These are phyloP conservation scores for Harlomillsia oculata DNA, from an alignment of 1,140 invertebrate genomes.

Conservation along the genomic window DNA sequence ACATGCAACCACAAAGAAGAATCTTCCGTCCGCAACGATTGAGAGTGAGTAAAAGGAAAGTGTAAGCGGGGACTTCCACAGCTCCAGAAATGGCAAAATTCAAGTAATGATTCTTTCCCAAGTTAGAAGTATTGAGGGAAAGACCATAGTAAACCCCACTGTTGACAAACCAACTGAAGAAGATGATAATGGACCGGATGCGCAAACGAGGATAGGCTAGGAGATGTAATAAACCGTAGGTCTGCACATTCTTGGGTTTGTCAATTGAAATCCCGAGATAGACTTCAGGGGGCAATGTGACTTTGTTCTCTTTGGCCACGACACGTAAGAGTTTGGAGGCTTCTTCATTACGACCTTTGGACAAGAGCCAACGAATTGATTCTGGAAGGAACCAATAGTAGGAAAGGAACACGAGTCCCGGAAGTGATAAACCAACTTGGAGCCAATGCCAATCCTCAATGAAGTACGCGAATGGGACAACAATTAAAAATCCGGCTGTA, in stretches of 20 bases:
- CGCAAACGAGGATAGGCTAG: conserved; percentile 61
- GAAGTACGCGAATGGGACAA: conserved; percentile 58
- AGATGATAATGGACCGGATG: conserved; percentile 59
- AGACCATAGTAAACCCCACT: conserved; percentile 71
- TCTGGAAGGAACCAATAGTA: conserved; percentile 81
- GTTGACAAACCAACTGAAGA: conserved; percentile 64
- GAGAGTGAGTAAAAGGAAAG: conserved; percentile 17
- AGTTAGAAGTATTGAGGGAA: conserved; percentile 64
- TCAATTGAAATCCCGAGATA: conserved; percentile 45
- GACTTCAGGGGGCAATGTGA: conserved; percentile 47
- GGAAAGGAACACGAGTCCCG: conserved; percentile 57
- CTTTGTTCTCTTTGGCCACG: conserved; percentile 57
- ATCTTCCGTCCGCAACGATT: conserved; percentile 49
- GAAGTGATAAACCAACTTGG: conserved; percentile 58
- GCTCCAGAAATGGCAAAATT: conserved; percentile 65
- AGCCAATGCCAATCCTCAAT: conserved; percentile 63
- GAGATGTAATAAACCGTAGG: conserved; percentile 38
- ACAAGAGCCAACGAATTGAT: conserved; percentile 67
- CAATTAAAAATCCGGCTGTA: conserved; percentile 61
- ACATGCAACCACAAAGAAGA: conserved; percentile 58
- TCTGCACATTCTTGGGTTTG: conserved; percentile 1
- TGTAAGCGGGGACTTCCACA: conserved; percentile 49
- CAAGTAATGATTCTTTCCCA: conserved; percentile 62
- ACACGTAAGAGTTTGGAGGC: conserved; percentile 57
- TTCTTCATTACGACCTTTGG: conserved; percentile 59